These are phyloP conservation scores for Cyanocitta stelleri DNA, from an alignment of 2,113 vertebrate genomes.

Conservation along the genomic window DNA sequence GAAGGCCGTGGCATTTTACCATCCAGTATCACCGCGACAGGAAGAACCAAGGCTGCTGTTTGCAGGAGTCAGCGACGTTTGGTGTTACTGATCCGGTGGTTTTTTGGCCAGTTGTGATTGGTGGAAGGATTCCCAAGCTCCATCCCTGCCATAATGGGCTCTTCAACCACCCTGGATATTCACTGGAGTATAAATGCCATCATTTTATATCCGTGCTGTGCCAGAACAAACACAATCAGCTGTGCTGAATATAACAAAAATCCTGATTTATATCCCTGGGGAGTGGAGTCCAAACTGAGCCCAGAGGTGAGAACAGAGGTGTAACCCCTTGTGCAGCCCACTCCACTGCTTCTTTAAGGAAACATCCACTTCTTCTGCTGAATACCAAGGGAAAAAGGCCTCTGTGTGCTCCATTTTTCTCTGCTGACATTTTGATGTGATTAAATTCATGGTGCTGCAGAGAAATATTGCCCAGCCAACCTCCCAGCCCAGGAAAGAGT, in stretches of 20 bases:
- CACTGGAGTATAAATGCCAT: background rate
- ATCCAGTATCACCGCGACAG: no score
- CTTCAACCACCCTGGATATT: background rate
- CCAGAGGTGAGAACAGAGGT: background rate
- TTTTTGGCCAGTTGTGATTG: background rate
- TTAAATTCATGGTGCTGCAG: slow-evolving; percentile 10
- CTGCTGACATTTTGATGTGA: slow-evolving; percentile 13
- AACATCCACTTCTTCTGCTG: background rate
- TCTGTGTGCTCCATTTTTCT: background rate
- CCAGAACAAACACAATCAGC: background rate
- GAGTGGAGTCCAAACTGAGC: background rate
- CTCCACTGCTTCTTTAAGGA: background rate
- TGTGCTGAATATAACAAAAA: background rate
- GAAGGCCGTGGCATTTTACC: no score
- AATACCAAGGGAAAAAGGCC: background rate
- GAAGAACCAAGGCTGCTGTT: rapidly evolving
- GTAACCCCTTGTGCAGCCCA: background rate
- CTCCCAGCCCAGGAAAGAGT: background rate
- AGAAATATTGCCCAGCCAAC: background rate
- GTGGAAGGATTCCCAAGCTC: background rate
- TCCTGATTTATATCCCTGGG: background rate
- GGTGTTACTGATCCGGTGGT: rapidly evolving
- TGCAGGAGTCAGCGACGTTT: background rate
- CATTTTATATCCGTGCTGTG: rapidly evolving
- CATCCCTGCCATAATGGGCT: rapidly evolving